These are phyloP conservation scores for Tetragnatha montana DNA, from an alignment of 2,888 invertebrate genomes.

Conservation along the genomic window DNA sequence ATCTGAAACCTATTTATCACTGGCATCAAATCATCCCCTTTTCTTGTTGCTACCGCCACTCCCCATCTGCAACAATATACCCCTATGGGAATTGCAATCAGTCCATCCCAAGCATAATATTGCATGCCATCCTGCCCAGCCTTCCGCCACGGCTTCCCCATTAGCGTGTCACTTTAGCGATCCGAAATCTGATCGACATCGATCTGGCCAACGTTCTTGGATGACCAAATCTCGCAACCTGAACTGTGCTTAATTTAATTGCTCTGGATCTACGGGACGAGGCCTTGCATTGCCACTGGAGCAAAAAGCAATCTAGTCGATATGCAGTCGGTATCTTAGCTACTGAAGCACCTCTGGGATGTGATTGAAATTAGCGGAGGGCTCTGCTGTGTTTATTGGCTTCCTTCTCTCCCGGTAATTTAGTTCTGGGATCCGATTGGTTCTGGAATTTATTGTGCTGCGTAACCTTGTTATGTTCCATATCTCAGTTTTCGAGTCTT, in stretches of 20 bases:
- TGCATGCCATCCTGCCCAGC: not conserved
- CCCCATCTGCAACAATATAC: not conserved
- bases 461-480: not conserved
- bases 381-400: not conserved
- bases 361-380: not conserved
- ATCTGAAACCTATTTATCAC: too few species aligned
- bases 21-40: too few species aligned
- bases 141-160: not conserved
- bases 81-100: not conserved
- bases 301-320: not conserved
- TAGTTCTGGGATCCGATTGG: not conserved
- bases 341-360: not conserved
- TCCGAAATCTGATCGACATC: not conserved
- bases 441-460: not conserved
- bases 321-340: not conserved
- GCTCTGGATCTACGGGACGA: not conserved
- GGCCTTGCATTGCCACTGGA: not conserved
- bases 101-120: not conserved
- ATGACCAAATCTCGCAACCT: not conserved
- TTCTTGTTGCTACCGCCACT: too few species aligned
- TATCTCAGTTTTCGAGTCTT: not conserved
- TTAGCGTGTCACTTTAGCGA: not conserved
- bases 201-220: not conserved
- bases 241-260: not conserved
- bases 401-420: not conserved